phyloP scores from a whole-genome alignment of 1,140 invertebrate species.

The Atopsyche davidsoni region DNA sequence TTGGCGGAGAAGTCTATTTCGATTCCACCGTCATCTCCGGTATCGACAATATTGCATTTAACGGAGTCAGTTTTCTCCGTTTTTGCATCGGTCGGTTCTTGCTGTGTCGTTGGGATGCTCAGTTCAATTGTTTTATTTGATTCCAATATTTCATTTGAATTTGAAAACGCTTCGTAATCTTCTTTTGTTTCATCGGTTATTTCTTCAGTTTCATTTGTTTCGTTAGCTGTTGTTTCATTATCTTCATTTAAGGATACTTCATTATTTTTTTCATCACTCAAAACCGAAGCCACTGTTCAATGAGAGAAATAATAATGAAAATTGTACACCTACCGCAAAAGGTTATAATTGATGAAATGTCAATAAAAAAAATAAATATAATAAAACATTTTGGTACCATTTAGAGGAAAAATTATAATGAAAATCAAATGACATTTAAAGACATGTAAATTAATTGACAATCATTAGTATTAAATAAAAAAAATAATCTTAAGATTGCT shows the following conservation, averaged over 20 bases:
- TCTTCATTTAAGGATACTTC: not conserved
- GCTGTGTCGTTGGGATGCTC: not conserved
- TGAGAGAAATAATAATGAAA: conserved; percentile 10
- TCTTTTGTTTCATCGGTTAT: not conserved
- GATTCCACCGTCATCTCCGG: conserved; percentile 29
- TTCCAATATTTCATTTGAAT: not conserved
- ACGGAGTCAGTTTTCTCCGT: not conserved
- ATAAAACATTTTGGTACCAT: too few species aligned
- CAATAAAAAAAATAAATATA: too few species aligned
- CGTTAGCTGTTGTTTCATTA: not conserved
- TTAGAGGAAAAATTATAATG: too few species aligned
- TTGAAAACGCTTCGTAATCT: not conserved
- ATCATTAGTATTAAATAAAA: too few species aligned
- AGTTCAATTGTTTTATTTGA: not conserved
- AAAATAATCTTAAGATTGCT: too few species aligned
- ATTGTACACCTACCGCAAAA: conserved; percentile 1
- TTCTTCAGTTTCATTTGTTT: not conserved
- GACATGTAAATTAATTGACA: too few species aligned
- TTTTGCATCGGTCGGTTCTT: not conserved
- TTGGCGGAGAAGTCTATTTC: conserved; percentile 26
- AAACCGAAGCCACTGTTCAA: conserved; percentile 10
- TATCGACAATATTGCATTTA: conserved; percentile 22
- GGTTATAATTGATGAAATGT: too few species aligned
- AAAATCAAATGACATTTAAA: too few species aligned
- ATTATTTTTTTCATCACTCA: conserved; percentile 2